Evolutionary conservation across 2,113 vertebrate genomes (phyloP).

Genomic region (Xenopus laevis): DNA sequence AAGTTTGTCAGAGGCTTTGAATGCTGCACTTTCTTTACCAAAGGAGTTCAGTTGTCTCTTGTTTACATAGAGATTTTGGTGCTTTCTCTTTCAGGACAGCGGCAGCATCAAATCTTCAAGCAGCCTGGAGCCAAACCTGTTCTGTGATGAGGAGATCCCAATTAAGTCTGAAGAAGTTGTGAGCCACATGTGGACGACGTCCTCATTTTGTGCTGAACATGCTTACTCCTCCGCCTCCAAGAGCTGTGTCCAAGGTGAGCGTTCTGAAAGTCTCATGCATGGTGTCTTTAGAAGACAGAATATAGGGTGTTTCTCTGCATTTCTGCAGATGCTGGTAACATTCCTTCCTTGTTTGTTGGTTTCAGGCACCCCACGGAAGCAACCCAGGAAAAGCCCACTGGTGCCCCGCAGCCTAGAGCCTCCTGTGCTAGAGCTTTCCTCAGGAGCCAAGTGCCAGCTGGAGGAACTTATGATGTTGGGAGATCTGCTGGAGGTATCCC

Average conservation of each 20-base stretch:
- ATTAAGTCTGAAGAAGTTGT: constrained; percentile 98
- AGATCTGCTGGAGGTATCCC: constrained; percentile 91
- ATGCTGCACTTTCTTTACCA: too few species aligned
- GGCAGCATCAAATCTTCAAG: constrained; percentile 91
- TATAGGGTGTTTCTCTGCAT: too few species aligned
- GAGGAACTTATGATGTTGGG: constrained; percentile 98
- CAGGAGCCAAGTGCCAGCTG: constrained; percentile 85
- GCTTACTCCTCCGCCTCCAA: constrained; percentile 97
- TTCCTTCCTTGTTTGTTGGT: constrained; percentile 60
- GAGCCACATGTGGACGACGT: constrained; percentile 94
- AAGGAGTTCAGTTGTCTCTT: too few species aligned
- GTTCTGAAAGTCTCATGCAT: background rate
- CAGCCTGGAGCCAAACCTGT: constrained; percentile 81
- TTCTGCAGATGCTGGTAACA: background rate
- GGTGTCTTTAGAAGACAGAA: too few species aligned
- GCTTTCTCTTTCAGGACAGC: constrained; percentile 74
- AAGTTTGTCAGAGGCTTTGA: too few species aligned
- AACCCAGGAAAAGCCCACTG: constrained; percentile 91
- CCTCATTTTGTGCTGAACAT: constrained; percentile 93
- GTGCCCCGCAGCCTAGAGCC: constrained; percentile 93
- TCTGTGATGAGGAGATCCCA: constrained; percentile 97
- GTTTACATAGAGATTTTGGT: too few species aligned
- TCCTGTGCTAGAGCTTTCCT: constrained; percentile 87
- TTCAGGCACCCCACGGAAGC: constrained; percentile 83
- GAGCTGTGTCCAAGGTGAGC: constrained; percentile 87